These are phyloP conservation scores for Tyrannus savana DNA, from an alignment of 2,113 vertebrate genomes.

Conservation along the genomic window DNA sequence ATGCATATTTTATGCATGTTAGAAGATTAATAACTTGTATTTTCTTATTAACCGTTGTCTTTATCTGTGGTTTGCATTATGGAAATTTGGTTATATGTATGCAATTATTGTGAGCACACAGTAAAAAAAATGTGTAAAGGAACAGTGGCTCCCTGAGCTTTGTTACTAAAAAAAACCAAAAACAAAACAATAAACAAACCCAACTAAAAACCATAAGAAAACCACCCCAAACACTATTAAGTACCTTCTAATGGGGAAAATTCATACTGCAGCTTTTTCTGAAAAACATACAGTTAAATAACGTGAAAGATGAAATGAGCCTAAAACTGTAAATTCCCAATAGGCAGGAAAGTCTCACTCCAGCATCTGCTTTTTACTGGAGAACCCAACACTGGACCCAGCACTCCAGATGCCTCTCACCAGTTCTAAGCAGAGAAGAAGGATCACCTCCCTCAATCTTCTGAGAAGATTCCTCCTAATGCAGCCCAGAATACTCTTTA, in stretches of 20 bases:
- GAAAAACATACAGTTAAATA: not conserved
- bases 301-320: fast-evolving
- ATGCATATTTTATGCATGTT: not conserved
- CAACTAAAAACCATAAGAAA: not conserved
- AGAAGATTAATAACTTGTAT: not conserved
- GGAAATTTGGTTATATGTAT: not conserved
- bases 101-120: not conserved
- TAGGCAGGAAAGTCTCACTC: not conserved
- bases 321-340: not conserved
- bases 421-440: not conserved
- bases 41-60: not conserved
- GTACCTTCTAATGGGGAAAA: not conserved
- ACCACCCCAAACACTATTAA: not conserved
- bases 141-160: not conserved
- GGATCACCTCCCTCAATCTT: not conserved
- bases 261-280: not conserved
- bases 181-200: not conserved
- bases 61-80: not conserved
- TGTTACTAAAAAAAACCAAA: not conserved
- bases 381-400: not conserved
- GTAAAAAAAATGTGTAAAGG: not conserved
- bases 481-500: not conserved
- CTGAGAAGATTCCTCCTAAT: not conserved
- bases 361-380: not conserved
- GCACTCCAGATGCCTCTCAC: not conserved